Base-by-base conservation (phyloP, 2,888 invertebrate species). In the Polymixis lichenea region DNA sequence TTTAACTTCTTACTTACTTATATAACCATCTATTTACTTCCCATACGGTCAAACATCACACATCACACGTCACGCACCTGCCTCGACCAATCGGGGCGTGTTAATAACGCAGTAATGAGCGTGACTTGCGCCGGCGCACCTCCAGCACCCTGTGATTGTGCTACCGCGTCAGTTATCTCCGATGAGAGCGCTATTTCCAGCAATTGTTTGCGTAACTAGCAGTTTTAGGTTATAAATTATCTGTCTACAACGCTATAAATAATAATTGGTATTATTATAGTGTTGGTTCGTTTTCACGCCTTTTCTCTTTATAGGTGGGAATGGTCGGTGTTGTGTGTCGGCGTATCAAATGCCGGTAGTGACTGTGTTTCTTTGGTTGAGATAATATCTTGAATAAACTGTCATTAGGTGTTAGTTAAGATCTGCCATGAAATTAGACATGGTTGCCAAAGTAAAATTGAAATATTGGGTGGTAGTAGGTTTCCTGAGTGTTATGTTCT, bases 41-140 rank as follows among this genome's bases (percentile, higher is more conserved):
- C 61, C 71, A 69, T 74, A 60, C 75, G 75, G 71, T 32, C 86
- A 82, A 83, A 84, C 86, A 86, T 64, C 81, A 64, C 61, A 58
- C 77, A 65, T 84, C 71, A 77, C 15, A 80, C 80, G 78, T 88
- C 81, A 84, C 80, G 78, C 88, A 88, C 88, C 88, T 88, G 88
- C 75, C 69, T 78, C 62, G 56, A 73, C 77, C 66, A 91, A 91
- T 90, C 89, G 89, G 89, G 89, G 89, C 90, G 87, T 87, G 85
- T 86, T 87, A 91, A 90, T 86, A 80, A 82, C 78, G 78, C 77
- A 56, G 71, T 83, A 87, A 92, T 90, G 90, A 91, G 79, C 88
- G 86, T 92, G 93, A 92, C 92, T 90, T 78, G 92, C 87, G 83
- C 62, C 46, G 13, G 78, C 78, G 83, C 82, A 74, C 68, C 82